Evolutionary conservation across 2,113 vertebrate species (phyloP), one percentile per base, ranked within the genome.

Genomic region (Corythornis cristatus): DNA sequence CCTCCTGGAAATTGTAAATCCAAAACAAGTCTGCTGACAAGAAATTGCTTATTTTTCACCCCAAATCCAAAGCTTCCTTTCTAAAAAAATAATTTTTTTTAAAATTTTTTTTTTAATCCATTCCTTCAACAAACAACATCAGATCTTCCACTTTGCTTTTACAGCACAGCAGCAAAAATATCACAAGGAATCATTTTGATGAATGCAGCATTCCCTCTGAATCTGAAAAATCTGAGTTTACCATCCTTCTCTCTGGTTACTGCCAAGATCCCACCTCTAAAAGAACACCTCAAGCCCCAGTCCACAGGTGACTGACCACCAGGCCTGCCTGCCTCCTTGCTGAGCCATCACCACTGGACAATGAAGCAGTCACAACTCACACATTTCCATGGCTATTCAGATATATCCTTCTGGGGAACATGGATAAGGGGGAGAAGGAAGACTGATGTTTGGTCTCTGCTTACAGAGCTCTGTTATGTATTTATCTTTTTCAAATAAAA

Each of bases 331-430:
- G 22, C 2, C 8, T 45, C 42, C 66, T 37, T 54, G 35, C 25
- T 72, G 66, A 68, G 2, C 11, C 19, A 33, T 5, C 79, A 71
- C 6, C 33, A 15, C 18, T 13, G 42, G 35, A 5, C 23, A 57
- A 26, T 6, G 3, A 58, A 21, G 5, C 18, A 61, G 42, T 20
- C 4, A 0, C 0, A 2, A 68, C 31, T 68, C 21, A 71, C 45
- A 2, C 0, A 0, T 21, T 61, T 45, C 81, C 40, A 12, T 2
- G 3, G 57, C 53, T 46, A 21, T 11, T 61, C n/a, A 12, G 81
- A 11, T 29, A 4, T 0, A 0, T 15, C 70, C 29, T 48, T 40
- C 3, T 0, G 3, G 12, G 10, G 15, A 5, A 20, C 40, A 56
- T 20, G 43, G 20, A 83, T 0, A 2, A 14, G 8, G 8, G 9